Conservation (phyloP, 2,797 vertebrate genomes). For the Semaprochilodus insignis region DNA sequence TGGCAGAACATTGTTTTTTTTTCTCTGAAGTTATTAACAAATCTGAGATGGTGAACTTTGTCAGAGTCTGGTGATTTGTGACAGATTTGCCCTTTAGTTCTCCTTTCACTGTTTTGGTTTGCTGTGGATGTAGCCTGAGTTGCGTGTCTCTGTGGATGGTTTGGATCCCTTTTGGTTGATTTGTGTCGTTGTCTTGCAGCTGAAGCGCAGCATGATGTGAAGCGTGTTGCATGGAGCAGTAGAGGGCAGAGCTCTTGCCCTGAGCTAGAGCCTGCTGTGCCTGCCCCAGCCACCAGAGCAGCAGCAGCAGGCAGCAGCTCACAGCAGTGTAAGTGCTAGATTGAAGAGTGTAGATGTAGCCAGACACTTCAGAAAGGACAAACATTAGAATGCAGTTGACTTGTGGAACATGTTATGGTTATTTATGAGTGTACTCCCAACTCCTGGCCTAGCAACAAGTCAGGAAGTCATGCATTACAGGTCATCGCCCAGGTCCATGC, state of each 20-base stretch:
- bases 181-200: slow-evolving; percentile 78
- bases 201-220: slow-evolving; percentile 80
- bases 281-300: slow-evolving; percentile 73
- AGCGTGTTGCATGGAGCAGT: slow-evolving; percentile 81
- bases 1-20: background rate
- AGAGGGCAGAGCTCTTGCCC: slow-evolving; percentile 76
- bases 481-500: background rate
- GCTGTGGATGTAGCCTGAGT: slow-evolving; percentile 56
- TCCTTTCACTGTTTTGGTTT: slow-evolving; percentile 8
- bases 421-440: background rate
- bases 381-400: background rate
- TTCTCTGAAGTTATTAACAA: background rate
- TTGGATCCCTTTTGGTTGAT: slow-evolving; percentile 60
- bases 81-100: background rate
- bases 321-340: slow-evolving; percentile 73
- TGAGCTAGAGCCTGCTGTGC: slow-evolving; percentile 77
- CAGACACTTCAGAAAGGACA: background rate
- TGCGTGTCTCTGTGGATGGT: slow-evolving; percentile 22
- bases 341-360: slow-evolving; percentile 15
- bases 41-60: background rate
- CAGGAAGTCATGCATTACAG: background rate
- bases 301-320: slow-evolving; percentile 71
- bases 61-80: background rate
- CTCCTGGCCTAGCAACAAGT: background rate
- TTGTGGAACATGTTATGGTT: background rate